Conservation (phyloP, 1,140 invertebrate species). For the Leptinotarsa defecta region DNA sequence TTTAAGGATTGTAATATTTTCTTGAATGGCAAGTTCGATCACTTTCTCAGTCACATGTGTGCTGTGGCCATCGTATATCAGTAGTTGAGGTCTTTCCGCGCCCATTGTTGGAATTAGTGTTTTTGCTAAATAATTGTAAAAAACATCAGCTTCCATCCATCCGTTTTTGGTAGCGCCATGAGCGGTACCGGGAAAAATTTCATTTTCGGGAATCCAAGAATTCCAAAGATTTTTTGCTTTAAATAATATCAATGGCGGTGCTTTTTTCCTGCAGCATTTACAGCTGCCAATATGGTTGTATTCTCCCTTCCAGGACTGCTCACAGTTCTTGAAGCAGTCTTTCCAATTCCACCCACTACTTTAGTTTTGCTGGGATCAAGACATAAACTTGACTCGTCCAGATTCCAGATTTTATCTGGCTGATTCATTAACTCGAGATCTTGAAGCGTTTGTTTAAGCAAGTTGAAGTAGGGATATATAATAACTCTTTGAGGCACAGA, state of each 20-base stretch:
- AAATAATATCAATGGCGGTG: conserved; percentile 53
- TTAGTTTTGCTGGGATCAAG: conserved; percentile 43
- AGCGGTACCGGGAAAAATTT: conserved; percentile 35
- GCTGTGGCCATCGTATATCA: conserved; percentile 50
- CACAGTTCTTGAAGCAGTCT: conserved; percentile 46
- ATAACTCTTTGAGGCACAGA: conserved; percentile 4
- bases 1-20: too few relatives aligned
- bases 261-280: conserved; percentile 51
- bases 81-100: conserved; percentile 41
- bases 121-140: conserved; percentile 48
- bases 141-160: conserved; percentile 47
- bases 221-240: conserved; percentile 44
- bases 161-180: conserved; percentile 50
- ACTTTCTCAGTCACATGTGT: neutral
- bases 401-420: conserved; percentile 49
- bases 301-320: conserved; percentile 50
- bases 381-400: conserved; percentile 45
- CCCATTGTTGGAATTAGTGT: conserved; percentile 41
- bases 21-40: too few relatives aligned
- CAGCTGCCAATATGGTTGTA: conserved; percentile 49
- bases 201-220: conserved; percentile 30
- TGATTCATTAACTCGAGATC: conserved; percentile 40
- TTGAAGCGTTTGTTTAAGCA: conserved; percentile 36
- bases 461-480: conserved; percentile 45
- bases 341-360: conserved; percentile 44